These are phyloP conservation scores for Pyrocephalus nanus DNA, from an alignment of 2,797 vertebrate genomes.

Conservation along the genomic window DNA sequence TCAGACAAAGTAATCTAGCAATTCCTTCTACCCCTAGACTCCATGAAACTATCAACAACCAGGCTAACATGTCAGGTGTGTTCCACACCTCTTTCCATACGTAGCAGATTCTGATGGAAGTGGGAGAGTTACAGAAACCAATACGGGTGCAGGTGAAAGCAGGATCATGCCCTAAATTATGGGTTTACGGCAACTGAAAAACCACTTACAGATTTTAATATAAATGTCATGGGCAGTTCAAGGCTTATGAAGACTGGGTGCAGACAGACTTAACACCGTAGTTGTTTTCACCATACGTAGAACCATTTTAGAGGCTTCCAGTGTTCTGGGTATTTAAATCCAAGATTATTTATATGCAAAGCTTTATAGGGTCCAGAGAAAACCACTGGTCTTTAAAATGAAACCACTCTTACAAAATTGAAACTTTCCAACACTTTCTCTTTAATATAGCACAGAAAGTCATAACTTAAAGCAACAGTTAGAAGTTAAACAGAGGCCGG, in stretches of 20 bases:
- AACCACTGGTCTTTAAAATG: conserved; percentile 20
- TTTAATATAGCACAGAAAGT: neutral
- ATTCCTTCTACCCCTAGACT: neutral
- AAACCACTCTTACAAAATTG: conserved; percentile 12
- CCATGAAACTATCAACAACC: neutral
- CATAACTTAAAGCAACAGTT: neutral
- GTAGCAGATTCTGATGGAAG: neutral
- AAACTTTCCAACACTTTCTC: conserved; percentile 15
- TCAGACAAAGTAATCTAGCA: neutral
- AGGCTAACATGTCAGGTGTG: neutral
- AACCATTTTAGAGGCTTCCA: neutral
- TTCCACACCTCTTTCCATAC: neutral
- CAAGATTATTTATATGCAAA: conserved; percentile 9
- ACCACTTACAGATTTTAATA: conserved; percentile 6
- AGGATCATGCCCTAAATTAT: neutral
- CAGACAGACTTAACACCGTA: neutral
- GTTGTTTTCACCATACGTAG: neutral
- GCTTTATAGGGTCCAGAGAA: conserved; percentile 1
- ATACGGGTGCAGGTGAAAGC: neutral
- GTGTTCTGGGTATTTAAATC: conserved; percentile 10
- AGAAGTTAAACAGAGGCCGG: neutral
- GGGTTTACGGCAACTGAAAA: neutral
- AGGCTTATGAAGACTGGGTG: neutral
- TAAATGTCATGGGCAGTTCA: neutral
- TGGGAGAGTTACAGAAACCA: neutral